phyloP scores from a whole-genome alignment of 2,888 invertebrate species.

The Hedya salicella region DNA sequence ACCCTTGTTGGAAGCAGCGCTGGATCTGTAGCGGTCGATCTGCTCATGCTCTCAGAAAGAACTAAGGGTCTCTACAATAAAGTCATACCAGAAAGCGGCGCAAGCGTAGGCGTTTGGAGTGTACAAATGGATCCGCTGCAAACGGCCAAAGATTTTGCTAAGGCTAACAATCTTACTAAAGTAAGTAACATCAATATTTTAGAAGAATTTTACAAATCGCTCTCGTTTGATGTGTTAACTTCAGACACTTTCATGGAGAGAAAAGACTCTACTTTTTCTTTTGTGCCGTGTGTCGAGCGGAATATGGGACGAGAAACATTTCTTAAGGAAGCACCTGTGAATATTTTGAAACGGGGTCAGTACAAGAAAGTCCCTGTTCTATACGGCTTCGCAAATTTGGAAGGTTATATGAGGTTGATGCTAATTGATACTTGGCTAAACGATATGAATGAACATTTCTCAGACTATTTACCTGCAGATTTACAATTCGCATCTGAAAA shows the following conservation, averaged over 20 bases:
- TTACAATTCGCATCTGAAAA: slow-evolving; percentile 56
- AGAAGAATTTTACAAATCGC: slow-evolving; percentile 60
- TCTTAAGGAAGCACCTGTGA: slow-evolving; percentile 56
- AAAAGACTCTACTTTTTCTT: slow-evolving; percentile 37
- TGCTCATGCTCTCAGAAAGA: slow-evolving; percentile 61
- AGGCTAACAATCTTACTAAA: slow-evolving; percentile 50
- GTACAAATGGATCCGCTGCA: slow-evolving; percentile 61
- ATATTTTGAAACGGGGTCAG: slow-evolving; percentile 52
- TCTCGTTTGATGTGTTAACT: slow-evolving; percentile 52
- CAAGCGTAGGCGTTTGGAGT: slow-evolving; percentile 52
- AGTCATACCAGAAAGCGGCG: slow-evolving; percentile 64
- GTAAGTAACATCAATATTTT: slow-evolving; percentile 56
- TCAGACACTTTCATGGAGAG: slow-evolving; percentile 31
- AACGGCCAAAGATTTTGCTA: slow-evolving; percentile 60
- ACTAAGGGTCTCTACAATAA: slow-evolving; percentile 63
- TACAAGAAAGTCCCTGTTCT: slow-evolving; percentile 57
- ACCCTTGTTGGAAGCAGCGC: slow-evolving; percentile 65
- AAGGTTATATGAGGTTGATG: slow-evolving; percentile 53
- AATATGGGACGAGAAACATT: slow-evolving; percentile 52
- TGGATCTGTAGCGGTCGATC: slow-evolving; percentile 61
- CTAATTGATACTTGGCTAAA: slow-evolving; percentile 54
- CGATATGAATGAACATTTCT: slow-evolving; percentile 62
- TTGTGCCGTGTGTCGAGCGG: slow-evolving; percentile 54
- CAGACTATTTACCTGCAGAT: slow-evolving; percentile 63
- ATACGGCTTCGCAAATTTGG: slow-evolving; percentile 59